These are phyloP conservation scores for Troides aeacus DNA, from an alignment of 2,888 invertebrate genomes.

Conservation along the genomic window DNA sequence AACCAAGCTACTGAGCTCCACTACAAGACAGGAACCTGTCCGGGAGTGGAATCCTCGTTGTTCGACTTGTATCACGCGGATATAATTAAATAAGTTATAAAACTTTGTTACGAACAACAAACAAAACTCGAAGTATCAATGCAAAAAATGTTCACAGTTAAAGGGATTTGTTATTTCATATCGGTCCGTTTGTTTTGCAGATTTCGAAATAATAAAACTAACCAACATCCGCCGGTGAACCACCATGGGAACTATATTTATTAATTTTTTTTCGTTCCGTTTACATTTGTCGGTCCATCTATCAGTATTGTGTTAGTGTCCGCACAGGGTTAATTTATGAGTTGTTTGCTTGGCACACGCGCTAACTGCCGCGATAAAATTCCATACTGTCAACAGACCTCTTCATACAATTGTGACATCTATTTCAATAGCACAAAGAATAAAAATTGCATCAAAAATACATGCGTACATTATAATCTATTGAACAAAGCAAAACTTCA, in stretches of 20 bases:
- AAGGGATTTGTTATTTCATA: not conserved
- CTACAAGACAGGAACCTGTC: too few relatives aligned
- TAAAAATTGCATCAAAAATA: constrained; percentile 1
- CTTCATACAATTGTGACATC: constrained; percentile 9
- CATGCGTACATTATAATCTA: not conserved
- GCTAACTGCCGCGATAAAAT: constrained; percentile 47
- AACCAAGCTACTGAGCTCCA: too few relatives aligned
- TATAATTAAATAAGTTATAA: not conserved
- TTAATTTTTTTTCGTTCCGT: constrained; percentile 41
- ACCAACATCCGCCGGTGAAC: not conserved
- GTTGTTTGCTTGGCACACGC: constrained; percentile 56
- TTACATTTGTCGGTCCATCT: constrained; percentile 46
- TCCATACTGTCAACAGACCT: constrained; percentile 39
- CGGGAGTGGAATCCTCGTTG: not conserved
- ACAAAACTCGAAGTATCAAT: not conserved
- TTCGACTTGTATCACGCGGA: not conserved
- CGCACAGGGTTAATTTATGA: constrained; percentile 53
- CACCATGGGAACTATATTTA: constrained; percentile 35
- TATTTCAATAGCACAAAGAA: constrained; percentile 2
- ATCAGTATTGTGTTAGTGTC: constrained; percentile 42
- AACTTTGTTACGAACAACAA: not conserved
- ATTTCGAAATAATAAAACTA: constrained; percentile 21
- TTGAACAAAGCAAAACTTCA: not conserved
- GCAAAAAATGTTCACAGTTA: not conserved
- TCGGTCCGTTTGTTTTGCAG: constrained; percentile 3